Evolutionary conservation across 2,888 invertebrate species (phyloP), one percentile per base, ranked within the genome.

Genomic region (Neocrepidodera transversa): DNA sequence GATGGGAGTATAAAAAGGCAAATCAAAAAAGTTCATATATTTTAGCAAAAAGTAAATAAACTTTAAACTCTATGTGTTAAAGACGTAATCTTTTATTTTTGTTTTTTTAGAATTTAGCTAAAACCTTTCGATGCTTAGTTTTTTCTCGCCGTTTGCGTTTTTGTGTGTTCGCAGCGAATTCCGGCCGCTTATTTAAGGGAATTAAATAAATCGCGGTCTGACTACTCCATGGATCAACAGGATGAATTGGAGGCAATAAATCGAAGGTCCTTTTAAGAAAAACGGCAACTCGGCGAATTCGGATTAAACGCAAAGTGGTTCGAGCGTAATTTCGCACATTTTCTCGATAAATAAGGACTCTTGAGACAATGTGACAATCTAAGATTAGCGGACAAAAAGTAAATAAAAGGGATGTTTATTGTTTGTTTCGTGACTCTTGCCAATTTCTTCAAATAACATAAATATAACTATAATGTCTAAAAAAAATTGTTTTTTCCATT

Each of bases 221-320:
- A 45, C 20, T 50, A 60, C 35, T 55, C 50, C 40, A 36, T 55
- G 55, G 60, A 60, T 60, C 55, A 60, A 60, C 60, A 55, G 60
- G 60, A 60, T 60, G 38, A 60, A 60, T 60, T 50, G 60, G 32
- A 13, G 47, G 55, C 40, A 42, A 60, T 60, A 55, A 60, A 60
- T 60, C 60, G 60, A 56, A 32, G 47, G 36, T 38, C 55, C 45
- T 54, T 55, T 30, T 40, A 56, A 36, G 47, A 51, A 60, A 60
- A 51, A 43, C 60, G 60, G 48, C 51, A 43, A 60, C 50, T 45
- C 40, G 47, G 50, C 51, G 47, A 47, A 55, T 51, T 51, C 30
- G 35, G 55, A 55, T 60, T 45, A 40, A 60, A 56, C 23, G 45
- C 32, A 54, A 40, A 40, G 51, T 49, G 58, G 30, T 48, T 53